Conservation (phyloP, 2,797 vertebrate genomes). For the Lacerta agilis region DNA sequence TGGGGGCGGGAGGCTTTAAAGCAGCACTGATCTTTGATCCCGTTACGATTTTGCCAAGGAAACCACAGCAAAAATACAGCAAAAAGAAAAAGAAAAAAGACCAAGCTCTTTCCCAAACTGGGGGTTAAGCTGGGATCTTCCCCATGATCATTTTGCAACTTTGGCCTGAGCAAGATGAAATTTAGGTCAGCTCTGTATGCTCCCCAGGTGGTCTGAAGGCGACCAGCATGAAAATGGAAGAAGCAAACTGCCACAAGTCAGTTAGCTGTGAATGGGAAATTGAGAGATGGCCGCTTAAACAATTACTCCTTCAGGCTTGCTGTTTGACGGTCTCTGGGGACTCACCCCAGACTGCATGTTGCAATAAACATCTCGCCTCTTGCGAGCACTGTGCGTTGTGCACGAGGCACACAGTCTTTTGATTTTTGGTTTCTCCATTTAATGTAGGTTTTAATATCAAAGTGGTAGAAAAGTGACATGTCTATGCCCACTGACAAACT, state of each 20-base stretch:
- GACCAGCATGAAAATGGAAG: conserved; percentile 45
- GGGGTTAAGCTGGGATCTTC: conserved; percentile 21
- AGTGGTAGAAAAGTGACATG: conserved; percentile 37
- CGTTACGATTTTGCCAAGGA: conserved; percentile 59
- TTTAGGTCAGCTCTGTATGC: conserved; percentile 46
- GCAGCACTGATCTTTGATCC: conserved; percentile 63
- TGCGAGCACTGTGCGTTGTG: conserved; percentile 39
- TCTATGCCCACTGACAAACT: not conserved
- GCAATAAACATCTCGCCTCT: conserved; percentile 45
- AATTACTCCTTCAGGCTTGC: conserved; percentile 41
- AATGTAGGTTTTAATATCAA: conserved; percentile 43
- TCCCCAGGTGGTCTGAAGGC: conserved; percentile 47
- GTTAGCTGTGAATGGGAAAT: conserved; percentile 48
- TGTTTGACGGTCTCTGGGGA: conserved; percentile 37
- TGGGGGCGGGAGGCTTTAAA: conserved; percentile 57
- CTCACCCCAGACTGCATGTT: conserved; percentile 18
- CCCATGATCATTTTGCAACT: conserved; percentile 32
- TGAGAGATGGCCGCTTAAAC: conserved; percentile 51
- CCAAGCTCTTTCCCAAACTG: not conserved
- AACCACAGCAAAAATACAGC: conserved; percentile 30
- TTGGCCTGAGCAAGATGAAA: conserved; percentile 52
- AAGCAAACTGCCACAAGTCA: conserved; percentile 24
- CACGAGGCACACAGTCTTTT: conserved; percentile 9
- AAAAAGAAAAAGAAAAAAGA: conserved; percentile 33
- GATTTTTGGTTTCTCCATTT: conserved; percentile 35